These are phyloP conservation scores for Halcyon badia DNA, from an alignment of 2,797 vertebrate species.

Conservation along the genomic window DNA sequence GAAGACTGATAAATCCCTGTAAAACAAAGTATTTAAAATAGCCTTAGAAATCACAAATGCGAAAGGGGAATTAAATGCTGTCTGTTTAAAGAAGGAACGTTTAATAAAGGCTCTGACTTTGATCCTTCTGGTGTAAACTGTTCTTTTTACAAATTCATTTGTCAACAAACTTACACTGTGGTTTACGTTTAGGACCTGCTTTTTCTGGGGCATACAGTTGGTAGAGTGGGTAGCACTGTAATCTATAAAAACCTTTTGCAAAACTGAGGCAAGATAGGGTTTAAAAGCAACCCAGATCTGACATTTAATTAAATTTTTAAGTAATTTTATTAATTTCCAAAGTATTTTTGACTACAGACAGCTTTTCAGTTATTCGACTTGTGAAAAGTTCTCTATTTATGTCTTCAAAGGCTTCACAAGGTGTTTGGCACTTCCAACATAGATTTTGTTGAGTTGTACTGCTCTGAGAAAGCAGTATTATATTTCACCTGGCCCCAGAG, in stretches of 20 bases:
- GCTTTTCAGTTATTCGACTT: background rate
- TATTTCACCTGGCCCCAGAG: background rate
- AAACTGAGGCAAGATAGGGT: background rate
- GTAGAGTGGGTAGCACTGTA: background rate
- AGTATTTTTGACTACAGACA: background rate
- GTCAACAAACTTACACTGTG: background rate
- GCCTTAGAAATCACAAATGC: constrained; percentile 54
- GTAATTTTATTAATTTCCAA: background rate
- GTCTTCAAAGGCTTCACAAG: background rate
- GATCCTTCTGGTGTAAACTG: constrained; percentile 61
- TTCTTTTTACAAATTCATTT: constrained; percentile 13
- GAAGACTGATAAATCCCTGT: constrained; percentile 67
- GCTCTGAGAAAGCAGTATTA: background rate
- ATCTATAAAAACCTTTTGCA: background rate
- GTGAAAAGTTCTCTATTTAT: background rate
- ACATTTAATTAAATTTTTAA: background rate
- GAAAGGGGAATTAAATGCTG: constrained; percentile 65
- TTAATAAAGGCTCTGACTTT: constrained; percentile 85
- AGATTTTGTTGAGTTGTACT: background rate
- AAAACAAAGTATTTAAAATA: constrained; percentile 50
- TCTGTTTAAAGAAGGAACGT: constrained; percentile 74
- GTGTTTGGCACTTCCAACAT: background rate
- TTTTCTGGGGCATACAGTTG: background rate
- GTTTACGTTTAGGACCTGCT: background rate
- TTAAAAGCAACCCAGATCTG: constrained; percentile 4